Conservation (phyloP, 2,797 vertebrate genomes). For the Eulemur rubriventer region DNA sequence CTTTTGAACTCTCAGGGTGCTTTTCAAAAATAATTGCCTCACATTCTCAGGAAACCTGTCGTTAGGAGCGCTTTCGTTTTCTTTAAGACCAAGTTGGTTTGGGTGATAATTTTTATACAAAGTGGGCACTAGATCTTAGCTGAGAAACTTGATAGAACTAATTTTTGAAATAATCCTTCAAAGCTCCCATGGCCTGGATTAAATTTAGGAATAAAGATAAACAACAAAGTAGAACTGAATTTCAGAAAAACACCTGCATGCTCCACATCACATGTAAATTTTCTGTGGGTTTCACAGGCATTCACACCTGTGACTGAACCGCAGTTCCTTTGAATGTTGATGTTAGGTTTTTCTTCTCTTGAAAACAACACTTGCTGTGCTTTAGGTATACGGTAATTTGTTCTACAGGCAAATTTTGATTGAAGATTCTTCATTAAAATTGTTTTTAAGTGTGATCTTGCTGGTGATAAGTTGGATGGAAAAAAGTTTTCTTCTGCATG, state of each 20-base stretch:
- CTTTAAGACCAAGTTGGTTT: neutral
- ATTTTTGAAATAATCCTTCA: neutral
- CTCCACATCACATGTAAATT: neutral
- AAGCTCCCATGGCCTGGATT: neutral
- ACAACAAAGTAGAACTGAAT: neutral
- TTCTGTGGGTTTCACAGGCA: neutral
- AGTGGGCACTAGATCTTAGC: neutral
- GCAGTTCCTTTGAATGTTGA: neutral
- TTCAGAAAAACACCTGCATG: constrained; percentile 36
- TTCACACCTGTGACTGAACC: neutral
- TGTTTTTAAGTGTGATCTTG: neutral
- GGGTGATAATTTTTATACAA: neutral
- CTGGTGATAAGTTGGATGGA: neutral
- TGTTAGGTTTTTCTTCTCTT: constrained; percentile 12
- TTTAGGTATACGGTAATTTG: neutral
- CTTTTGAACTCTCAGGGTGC: neutral
- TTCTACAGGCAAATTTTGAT: neutral
- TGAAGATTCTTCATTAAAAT: neutral
- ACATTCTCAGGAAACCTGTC: neutral
- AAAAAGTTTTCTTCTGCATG: neutral
- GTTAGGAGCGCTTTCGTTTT: neutral
- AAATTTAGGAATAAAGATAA: constrained; percentile 34
- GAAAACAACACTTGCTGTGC: neutral
- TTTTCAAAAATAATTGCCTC: neutral
- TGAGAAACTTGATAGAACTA: neutral